Base-by-base conservation (phyloP, 2,888 invertebrate genomes). In the Megaustenia siamemsis region DNA sequence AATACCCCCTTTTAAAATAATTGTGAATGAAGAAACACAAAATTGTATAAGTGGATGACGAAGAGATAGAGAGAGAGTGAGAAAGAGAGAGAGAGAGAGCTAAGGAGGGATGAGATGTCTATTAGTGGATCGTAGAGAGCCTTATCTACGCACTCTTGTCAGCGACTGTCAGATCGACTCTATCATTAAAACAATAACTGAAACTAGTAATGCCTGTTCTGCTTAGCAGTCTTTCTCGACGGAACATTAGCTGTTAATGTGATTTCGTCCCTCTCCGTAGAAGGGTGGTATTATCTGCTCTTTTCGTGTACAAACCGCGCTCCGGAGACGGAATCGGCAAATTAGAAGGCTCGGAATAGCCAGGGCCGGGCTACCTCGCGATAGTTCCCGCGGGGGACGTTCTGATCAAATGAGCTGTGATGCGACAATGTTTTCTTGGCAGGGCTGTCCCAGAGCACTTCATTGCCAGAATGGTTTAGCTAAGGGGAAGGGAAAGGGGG, bases 181-280 rank as follows among this genome's bases (percentile, higher is more conserved):
- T 40, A 28, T 49, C 69, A 80, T 80, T 80, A 80, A 80, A 80
- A 80, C 69, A 80, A 80, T 80, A 45, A 68, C 49, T 53, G 78
- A 80, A 69, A 69, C 35, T 69, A 15, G 32, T 32, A 35, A 32
- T 69, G 24, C n/a, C 66, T 56, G 8, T 5, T 10, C n/a, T 2
- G 3, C 69, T 18, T 53, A n/a, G 24, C 45, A 12, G n/a, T 21
- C 8, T 35, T 45, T 75, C 82, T 32, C 75, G 6, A 8, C 66
- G 75, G 82, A 63, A 63, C 82, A 82, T 82, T 82, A 82, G 75
- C 82, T 45, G 63, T 75, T 82, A 82, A 82, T 82, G 82, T 82
- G 75, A 71, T 82, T 80, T 81, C 73, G 56, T 49, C 56, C 43
- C 35, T 81, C 73, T 53, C 38, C 56, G 28, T 18, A 24, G 71